Evolutionary conservation across 2,888 invertebrate species (phyloP).

Genomic region (Cephus pulcher): DNA sequence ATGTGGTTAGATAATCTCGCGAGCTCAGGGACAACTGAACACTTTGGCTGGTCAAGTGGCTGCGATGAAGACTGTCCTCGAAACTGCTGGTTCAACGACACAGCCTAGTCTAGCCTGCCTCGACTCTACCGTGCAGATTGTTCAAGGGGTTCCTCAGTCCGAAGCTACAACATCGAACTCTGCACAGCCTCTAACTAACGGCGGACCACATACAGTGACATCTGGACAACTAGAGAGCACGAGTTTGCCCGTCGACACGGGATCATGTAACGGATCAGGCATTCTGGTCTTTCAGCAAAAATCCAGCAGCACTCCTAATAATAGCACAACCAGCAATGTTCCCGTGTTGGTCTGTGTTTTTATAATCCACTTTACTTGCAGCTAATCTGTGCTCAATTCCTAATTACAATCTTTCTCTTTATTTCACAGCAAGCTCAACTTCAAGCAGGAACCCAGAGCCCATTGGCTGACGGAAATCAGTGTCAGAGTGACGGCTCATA

Average conservation of each 20-base stretch:
- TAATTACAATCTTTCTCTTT: slow-evolving; percentile 5
- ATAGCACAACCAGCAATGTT: slow-evolving; percentile 70
- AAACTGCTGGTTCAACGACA: slow-evolving; percentile 51
- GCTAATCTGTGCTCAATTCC: no score
- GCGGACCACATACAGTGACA: slow-evolving; percentile 46
- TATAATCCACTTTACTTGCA: no score
- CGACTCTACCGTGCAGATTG: slow-evolving; percentile 23
- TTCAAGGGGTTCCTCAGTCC: slow-evolving; percentile 30
- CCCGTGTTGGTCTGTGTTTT: slow-evolving; percentile 70
- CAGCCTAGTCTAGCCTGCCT: slow-evolving; percentile 39
- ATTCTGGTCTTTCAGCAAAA: slow-evolving; percentile 68
- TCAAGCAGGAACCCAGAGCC: slow-evolving; percentile 66
- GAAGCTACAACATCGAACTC: slow-evolving; percentile 40
- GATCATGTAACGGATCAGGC: slow-evolving; percentile 64
- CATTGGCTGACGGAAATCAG: slow-evolving; percentile 50
- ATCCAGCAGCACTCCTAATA: slow-evolving; percentile 62
- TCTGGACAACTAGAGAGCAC: slow-evolving; percentile 51
- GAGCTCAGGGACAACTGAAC: slow-evolving; percentile 60
- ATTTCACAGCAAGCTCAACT: slow-evolving; percentile 75
- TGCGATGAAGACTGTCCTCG: slow-evolving; percentile 50
- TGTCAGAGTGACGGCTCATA: slow-evolving; percentile 69
- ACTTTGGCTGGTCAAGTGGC: slow-evolving; percentile 53
- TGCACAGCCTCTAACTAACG: slow-evolving; percentile 51
- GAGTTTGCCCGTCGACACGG: slow-evolving; percentile 58
- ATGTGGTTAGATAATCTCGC: slow-evolving; percentile 55